These are phyloP conservation scores for Gulo gulo DNA, from an alignment of 2,113 vertebrate species.

Conservation along the genomic window DNA sequence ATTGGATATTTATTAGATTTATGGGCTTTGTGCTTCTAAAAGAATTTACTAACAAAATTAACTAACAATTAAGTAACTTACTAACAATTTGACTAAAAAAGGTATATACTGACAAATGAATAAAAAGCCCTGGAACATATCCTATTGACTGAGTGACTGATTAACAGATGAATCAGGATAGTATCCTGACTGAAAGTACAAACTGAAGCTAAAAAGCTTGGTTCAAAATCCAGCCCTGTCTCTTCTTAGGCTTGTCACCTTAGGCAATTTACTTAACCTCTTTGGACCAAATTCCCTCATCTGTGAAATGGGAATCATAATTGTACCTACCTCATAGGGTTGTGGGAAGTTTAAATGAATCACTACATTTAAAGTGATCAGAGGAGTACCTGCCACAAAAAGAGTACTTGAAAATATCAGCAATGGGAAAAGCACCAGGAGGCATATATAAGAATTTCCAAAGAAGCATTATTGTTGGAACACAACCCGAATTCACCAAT, in stretches of 20 bases:
- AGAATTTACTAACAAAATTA: not conserved
- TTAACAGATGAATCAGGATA: not conserved
- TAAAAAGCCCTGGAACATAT: not conserved
- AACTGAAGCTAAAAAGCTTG: not conserved
- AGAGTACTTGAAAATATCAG: not conserved
- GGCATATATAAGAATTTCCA: not conserved
- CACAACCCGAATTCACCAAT: too few species aligned
- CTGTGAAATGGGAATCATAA: not conserved
- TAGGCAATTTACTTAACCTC: not conserved
- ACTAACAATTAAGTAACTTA: not conserved
- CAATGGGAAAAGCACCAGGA: not conserved
- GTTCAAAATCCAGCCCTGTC: not conserved
- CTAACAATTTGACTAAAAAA: not conserved
- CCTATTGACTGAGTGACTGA: not conserved
- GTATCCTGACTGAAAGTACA: not conserved
- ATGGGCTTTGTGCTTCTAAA: conserved; percentile 18
- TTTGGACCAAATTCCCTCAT: not conserved
- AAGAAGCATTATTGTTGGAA: not conserved
- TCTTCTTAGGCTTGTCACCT: not conserved
- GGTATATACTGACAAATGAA: not conserved
- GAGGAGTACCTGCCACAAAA: not conserved
- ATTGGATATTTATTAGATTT: not conserved
- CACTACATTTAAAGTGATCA: not conserved
- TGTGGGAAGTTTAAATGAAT: not conserved
- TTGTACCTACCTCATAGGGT: not conserved